Evolutionary conservation across 2,888 invertebrate species (phyloP).

Genomic region (Pseudococcus jackbeardsleyi): DNA sequence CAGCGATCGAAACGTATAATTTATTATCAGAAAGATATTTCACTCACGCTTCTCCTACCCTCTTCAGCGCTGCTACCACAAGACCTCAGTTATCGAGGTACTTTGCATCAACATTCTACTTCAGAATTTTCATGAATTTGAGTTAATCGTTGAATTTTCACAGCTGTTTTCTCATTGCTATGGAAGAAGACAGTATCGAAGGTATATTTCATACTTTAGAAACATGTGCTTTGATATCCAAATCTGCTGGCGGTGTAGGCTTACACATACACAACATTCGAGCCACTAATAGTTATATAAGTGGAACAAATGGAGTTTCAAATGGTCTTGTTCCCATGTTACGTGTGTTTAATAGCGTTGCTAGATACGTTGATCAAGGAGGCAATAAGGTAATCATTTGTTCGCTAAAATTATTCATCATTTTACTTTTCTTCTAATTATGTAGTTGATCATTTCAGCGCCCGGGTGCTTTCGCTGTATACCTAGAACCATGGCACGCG

Average conservation of each 20-base stretch:
- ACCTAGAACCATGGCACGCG: conserved; percentile 99
- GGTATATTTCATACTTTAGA: conserved; percentile 94
- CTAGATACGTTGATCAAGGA: conserved; percentile 97
- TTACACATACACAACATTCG: conserved; percentile 96
- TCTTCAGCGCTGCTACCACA: conserved; percentile 94
- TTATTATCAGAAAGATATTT: conserved; percentile 94
- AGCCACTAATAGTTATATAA: conserved; percentile 90
- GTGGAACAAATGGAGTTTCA: conserved; percentile 93
- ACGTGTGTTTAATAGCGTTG: conserved; percentile 94
- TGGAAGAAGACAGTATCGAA: conserved; percentile 94
- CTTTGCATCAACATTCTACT: neutral
- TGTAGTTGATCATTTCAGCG: conserved; percentile 70
- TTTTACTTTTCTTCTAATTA: neutral
- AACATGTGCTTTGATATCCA: conserved; percentile 95
- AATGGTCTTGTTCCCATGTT: conserved; percentile 98
- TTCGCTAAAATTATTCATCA: neutral
- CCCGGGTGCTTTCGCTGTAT: conserved; percentile 97
- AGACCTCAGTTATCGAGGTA: conserved; percentile 92
- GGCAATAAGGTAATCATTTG: conserved; percentile 81
- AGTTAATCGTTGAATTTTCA: conserved; percentile 55
- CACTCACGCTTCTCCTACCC: conserved; percentile 97
- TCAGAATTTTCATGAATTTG: neutral
- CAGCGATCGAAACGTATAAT: conserved; percentile 96
- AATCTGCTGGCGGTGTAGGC: conserved; percentile 97
- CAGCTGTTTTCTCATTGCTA: conserved; percentile 93